Conservation (phyloP, 2,888 invertebrate species). For the Trichopoda pennipes region DNA sequence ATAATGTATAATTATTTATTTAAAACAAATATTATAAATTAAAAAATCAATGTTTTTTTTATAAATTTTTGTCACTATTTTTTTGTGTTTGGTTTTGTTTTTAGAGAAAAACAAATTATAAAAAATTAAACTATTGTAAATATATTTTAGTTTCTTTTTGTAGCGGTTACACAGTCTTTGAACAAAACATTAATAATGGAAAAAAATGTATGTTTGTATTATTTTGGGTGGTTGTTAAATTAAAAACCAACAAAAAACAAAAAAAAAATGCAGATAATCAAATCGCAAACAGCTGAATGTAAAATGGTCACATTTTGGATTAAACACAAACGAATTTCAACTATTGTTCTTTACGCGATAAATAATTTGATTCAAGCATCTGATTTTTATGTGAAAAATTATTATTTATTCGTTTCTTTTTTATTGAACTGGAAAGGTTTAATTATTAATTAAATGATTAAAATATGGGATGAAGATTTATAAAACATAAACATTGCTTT, state of each 20-base stretch:
- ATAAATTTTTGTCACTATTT: slow-evolving; percentile 56
- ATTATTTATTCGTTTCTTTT: no score
- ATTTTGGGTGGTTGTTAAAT: slow-evolving; percentile 9
- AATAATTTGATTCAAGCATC: no score
- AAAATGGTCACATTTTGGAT: no score
- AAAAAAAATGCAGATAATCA: no score
- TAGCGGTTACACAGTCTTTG: slow-evolving; percentile 48
- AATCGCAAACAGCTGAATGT: no score
- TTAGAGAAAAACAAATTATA: neutral
- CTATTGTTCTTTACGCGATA: no score
- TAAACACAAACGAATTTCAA: no score
- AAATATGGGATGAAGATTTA: slow-evolving; percentile 10
- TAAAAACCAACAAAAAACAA: neutral
- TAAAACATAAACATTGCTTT: slow-evolving; percentile 32
- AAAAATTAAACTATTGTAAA: slow-evolving; percentile 55
- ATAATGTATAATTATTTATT: slow-evolving; percentile 36
- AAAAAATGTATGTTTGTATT: neutral
- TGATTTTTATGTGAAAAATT: no score
- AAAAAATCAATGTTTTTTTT: slow-evolving; percentile 45
- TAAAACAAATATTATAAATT: slow-evolving; percentile 25
- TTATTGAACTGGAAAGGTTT: neutral
- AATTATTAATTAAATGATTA: no score
- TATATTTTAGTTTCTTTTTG: slow-evolving; percentile 33
- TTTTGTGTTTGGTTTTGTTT: slow-evolving; percentile 1
- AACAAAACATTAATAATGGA: slow-evolving; percentile 24